Percentiles rank a stretch among this genome's conserved stretches.
These are phyloP conservation scores for Puntigrus tetrazona DNA, from an alignment of 2,113 vertebrate species.

Conservation along the genomic window DNA sequence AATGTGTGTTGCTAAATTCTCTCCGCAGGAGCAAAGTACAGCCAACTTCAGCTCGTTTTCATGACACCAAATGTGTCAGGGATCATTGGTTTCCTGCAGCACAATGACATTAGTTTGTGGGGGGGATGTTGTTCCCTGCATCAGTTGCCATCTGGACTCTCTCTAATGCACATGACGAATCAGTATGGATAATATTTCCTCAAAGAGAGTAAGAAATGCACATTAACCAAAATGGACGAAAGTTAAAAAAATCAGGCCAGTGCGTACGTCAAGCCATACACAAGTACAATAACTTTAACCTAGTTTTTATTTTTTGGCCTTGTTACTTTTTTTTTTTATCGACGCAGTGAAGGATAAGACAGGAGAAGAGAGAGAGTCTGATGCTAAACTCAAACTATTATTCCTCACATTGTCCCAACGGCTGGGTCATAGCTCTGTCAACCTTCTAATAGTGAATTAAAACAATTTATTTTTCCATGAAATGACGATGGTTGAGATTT, in stretches of 20 bases:
- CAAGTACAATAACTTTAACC: neutral
- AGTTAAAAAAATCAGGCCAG: neutral
- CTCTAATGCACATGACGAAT: conserved; percentile 7
- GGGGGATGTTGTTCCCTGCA: conserved; percentile 63
- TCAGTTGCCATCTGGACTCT: conserved; percentile 67
- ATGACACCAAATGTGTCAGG: conserved; percentile 71
- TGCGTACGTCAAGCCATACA: neutral
- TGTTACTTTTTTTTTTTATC: neutral
- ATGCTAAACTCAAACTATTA: neutral
- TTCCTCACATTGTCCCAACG: neutral
- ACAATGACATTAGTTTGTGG: conserved; percentile 71
- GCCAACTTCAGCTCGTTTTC: conserved; percentile 55
- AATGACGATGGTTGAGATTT: too few species aligned
- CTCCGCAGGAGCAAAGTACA: conserved; percentile 52
- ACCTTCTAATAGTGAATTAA: neutral
- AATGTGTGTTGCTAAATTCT: conserved; percentile 60
- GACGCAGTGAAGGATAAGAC: neutral
- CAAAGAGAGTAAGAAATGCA: neutral
- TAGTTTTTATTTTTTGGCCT: neutral
- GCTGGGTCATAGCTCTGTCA: neutral
- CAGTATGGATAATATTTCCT: conserved; percentile 39
- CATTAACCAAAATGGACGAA: neutral
- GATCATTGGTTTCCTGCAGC: conserved; percentile 70
- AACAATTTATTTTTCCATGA: too few species aligned
- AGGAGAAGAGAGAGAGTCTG: neutral